phyloP scores from a whole-genome alignment of 2,113 vertebrate species.

The Sinocyclocheilus anophthalmus region DNA sequence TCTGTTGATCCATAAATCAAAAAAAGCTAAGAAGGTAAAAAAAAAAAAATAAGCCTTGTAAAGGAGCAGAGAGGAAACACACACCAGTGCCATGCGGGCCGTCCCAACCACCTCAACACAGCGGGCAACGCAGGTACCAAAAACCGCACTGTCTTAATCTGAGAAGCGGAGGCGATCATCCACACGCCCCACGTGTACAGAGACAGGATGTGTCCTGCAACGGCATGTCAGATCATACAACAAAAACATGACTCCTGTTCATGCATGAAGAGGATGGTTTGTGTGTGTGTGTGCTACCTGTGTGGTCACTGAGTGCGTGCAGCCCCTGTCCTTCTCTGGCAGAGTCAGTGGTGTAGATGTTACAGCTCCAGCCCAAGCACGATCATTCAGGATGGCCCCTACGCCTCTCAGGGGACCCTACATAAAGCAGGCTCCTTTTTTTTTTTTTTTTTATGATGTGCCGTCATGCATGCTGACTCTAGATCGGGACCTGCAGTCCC shows the following conservation, averaged over 20 bases:
- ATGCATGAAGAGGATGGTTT: background rate
- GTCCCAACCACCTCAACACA: constrained; percentile 97
- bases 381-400: constrained; percentile 96
- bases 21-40: background rate
- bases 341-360: constrained; percentile 95
- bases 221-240: background rate
- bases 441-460: too few relatives aligned
- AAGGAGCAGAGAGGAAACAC: background rate
- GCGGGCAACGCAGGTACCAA: constrained; percentile 95
- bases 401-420: constrained; percentile 96
- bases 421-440: too few relatives aligned
- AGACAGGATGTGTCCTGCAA: constrained; percentile 93
- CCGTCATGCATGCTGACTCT: constrained; percentile 97
- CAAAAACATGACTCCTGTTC: background rate
- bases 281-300: constrained; percentile 73
- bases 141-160: constrained; percentile 97
- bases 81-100: constrained; percentile 91
- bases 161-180: constrained; percentile 99
- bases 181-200: constrained; percentile 97
- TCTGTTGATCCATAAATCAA: background rate
- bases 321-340: constrained; percentile 92
- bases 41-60: background rate
- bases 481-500: constrained; percentile 85
- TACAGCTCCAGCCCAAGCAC: constrained; percentile 95
- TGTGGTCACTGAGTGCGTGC: constrained; percentile 84